These are phyloP conservation scores for Pangasius djambal DNA, from an alignment of 2,797 vertebrate genomes.

Conservation along the genomic window DNA sequence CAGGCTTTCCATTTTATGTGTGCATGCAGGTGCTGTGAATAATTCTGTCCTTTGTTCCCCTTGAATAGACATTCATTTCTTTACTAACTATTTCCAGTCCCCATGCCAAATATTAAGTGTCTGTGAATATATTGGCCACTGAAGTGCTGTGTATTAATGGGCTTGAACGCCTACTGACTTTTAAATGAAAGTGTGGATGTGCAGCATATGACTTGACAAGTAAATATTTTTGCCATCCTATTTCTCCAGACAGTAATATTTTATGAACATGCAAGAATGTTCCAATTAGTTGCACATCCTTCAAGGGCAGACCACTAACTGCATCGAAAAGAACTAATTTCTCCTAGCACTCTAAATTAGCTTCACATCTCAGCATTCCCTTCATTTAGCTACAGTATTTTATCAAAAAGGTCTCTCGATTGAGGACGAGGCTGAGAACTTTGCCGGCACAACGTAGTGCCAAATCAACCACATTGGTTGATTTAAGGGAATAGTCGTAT, in stretches of 20 bases:
- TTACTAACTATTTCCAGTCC: slow-evolving; percentile 35
- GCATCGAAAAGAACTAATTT: slow-evolving; percentile 22
- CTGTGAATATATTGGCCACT: slow-evolving; percentile 35
- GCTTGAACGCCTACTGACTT: slow-evolving; percentile 1
- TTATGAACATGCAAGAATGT: slow-evolving; percentile 20
- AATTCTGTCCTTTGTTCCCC: slow-evolving; percentile 24
- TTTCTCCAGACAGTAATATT: slow-evolving; percentile 33
- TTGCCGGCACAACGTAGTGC: background rate
- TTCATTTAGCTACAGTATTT: background rate
- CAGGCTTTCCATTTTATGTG: slow-evolving; percentile 37
- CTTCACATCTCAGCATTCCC: background rate
- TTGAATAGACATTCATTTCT: slow-evolving; percentile 43
- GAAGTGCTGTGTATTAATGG: slow-evolving; percentile 3
- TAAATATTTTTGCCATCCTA: slow-evolving; percentile 31
- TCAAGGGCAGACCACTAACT: slow-evolving; percentile 12
- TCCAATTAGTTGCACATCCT: slow-evolving; percentile 35
- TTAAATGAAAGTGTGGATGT: slow-evolving; percentile 18
- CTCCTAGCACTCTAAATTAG: slow-evolving; percentile 10
- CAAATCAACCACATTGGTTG: background rate
- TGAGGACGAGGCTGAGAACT: background rate
- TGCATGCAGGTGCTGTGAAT: slow-evolving; percentile 23
- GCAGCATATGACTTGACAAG: slow-evolving; percentile 19
- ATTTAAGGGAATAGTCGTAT: background rate
- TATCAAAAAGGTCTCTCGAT: background rate
- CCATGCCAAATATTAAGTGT: slow-evolving; percentile 22